Conservation (phyloP, 2,888 invertebrate species). For the Synanthedon andrenaeformis region DNA sequence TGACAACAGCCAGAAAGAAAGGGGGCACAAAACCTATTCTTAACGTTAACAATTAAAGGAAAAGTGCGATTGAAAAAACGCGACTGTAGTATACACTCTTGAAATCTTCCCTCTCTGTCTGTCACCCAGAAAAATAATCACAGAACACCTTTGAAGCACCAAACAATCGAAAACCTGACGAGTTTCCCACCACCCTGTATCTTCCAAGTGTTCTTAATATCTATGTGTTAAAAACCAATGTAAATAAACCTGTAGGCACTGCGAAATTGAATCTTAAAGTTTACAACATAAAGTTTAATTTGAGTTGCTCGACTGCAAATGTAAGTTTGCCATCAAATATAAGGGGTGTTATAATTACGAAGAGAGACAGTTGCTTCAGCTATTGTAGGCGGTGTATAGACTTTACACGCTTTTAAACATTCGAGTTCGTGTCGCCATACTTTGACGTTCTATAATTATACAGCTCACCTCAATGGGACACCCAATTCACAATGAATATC, state of each 20-base stretch:
- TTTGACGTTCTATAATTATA: conserved; percentile 56
- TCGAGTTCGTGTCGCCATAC: conserved; percentile 52
- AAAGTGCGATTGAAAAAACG: background rate
- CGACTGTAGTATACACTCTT: background rate
- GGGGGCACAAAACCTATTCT: background rate
- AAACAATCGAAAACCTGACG: background rate
- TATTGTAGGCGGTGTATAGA: conserved; percentile 57
- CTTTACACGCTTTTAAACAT: conserved; percentile 58
- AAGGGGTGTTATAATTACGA: conserved; percentile 65
- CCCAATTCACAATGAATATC: conserved; percentile 40
- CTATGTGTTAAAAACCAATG: conserved; percentile 12
- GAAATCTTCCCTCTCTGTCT: background rate
- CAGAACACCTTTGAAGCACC: background rate
- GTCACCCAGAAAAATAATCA: background rate
- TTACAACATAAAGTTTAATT: conserved; percentile 7
- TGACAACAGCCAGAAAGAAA: no score
- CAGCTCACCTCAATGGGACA: conserved; percentile 46
- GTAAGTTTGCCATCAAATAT: conserved; percentile 33
- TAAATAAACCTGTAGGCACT: background rate
- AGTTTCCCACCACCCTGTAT: conserved; percentile 9
- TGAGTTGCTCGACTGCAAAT: conserved; percentile 8
- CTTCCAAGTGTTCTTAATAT: conserved; percentile 31
- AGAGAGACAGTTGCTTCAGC: conserved; percentile 63
- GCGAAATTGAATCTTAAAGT: conserved; percentile 8
- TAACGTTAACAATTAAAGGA: background rate